phyloP scores from a whole-genome alignment of 2,888 invertebrate species.

The Bellardia bayeri region DNA sequence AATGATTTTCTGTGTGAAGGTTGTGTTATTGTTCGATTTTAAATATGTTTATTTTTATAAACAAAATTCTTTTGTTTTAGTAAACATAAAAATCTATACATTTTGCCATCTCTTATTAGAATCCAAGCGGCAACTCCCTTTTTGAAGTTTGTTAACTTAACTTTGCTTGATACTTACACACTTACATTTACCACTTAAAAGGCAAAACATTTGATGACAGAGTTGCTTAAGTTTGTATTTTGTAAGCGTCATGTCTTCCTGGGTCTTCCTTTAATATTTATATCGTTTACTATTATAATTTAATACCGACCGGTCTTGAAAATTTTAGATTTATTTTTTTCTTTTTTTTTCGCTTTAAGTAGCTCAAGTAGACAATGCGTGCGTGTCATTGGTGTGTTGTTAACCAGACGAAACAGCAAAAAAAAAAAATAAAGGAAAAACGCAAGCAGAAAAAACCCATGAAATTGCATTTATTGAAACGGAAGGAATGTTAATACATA shows the following conservation, averaged over 20 bases:
- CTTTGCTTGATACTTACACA: not conserved
- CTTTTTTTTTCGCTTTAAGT: constrained; percentile 26
- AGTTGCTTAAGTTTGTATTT: constrained; percentile 25
- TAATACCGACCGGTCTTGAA: constrained; percentile 70
- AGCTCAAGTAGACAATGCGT: constrained; percentile 69
- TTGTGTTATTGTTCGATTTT: constrained; percentile 77
- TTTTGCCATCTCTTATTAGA: not conserved
- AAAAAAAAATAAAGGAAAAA: constrained; percentile 52
- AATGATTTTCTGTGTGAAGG: constrained; percentile 84
- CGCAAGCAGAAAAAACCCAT: constrained; percentile 33
- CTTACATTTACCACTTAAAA: not conserved
- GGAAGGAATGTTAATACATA: constrained; percentile 28
- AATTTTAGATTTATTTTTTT: constrained; percentile 56
- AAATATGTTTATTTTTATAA: constrained; percentile 10
- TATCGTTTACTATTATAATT: constrained; percentile 74
- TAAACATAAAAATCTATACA: too few relatives aligned
- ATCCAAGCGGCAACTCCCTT: constrained; percentile 2
- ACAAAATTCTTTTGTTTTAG: not conserved
- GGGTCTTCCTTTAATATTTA: not conserved
- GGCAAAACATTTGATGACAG: constrained; percentile 52
- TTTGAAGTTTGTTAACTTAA: not conserved
- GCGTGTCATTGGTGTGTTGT: constrained; percentile 72
- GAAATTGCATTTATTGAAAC: constrained; percentile 54
- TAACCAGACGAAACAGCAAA: constrained; percentile 43
- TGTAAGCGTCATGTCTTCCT: constrained; percentile 30